A percentile compares a stretch with the other conserved stretches of the same genome.
Evolutionary conservation across 1,140 invertebrate species (phyloP).

Genomic region (Aphaenogaster ashmeadi): DNA sequence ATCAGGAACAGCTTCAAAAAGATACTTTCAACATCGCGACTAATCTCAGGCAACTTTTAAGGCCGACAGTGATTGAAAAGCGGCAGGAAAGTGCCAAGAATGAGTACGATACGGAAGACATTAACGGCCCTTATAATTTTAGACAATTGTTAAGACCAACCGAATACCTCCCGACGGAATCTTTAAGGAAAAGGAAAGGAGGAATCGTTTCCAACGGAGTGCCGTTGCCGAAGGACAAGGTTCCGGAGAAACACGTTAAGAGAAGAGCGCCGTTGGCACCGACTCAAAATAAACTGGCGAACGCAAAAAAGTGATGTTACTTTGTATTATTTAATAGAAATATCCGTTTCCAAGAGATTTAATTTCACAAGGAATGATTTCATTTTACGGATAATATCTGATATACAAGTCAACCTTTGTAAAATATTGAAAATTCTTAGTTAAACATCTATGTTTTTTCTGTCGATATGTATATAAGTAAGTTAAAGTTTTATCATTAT

Average conservation of each 20-base stretch:
- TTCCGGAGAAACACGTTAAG: slow-evolving; percentile 82
- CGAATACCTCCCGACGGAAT: slow-evolving; percentile 90
- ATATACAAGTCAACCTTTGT: background rate
- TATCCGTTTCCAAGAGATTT: slow-evolving; percentile 19
- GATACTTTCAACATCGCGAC: slow-evolving; percentile 83
- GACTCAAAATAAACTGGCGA: slow-evolving; percentile 72
- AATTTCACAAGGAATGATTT: background rate
- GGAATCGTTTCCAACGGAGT: slow-evolving; percentile 72
- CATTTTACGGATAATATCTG: background rate
- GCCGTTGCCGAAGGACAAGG: slow-evolving; percentile 71
- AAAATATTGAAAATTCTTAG: background rate
- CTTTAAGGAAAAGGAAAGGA: slow-evolving; percentile 90
- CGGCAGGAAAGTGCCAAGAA: slow-evolving; percentile 73
- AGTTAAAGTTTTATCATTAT: slow-evolving; percentile 11
- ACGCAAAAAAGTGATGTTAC: slow-evolving; percentile 65
- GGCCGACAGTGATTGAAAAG: slow-evolving; percentile 86
- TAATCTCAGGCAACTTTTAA: slow-evolving; percentile 86
- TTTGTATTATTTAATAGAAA: background rate
- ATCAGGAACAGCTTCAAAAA: slow-evolving; percentile 33
- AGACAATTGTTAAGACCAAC: slow-evolving; percentile 90
- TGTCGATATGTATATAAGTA: background rate
- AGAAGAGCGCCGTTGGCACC: slow-evolving; percentile 82
- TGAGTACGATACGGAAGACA: slow-evolving; percentile 87
- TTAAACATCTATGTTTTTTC: background rate
- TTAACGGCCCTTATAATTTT: slow-evolving; percentile 91